A percentile compares a stretch with the other conserved stretches of the same genome.
Conservation (phyloP, 2,888 invertebrate genomes). For the Syritta pipiens region DNA sequence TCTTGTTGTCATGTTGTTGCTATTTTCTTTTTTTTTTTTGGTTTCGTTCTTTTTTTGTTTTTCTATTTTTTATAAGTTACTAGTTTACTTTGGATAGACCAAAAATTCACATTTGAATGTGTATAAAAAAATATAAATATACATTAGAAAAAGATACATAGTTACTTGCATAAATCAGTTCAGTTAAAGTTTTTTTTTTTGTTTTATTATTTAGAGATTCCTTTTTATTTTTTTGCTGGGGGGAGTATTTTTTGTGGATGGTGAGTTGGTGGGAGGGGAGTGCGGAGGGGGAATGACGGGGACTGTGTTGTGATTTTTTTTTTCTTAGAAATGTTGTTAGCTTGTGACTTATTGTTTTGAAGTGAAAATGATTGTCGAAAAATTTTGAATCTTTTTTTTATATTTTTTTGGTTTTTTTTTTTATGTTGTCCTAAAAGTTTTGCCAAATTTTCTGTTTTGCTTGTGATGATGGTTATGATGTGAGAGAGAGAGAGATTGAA, state of each 20-base stretch:
- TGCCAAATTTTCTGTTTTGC: conserved; percentile 54
- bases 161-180: conserved; percentile 70
- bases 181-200: conserved; percentile 58
- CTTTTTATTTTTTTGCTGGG: conserved; percentile 10
- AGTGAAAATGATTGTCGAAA: conserved; percentile 68
- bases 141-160: conserved; percentile 70
- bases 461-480: conserved; percentile 55
- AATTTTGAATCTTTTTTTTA: conserved; percentile 56
- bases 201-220: conserved; percentile 21
- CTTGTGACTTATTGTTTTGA: conserved; percentile 53
- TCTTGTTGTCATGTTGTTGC: conserved; percentile 42
- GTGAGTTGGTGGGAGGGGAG: not conserved
- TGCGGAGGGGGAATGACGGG: conserved; percentile 35
- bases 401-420: not conserved
- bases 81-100: conserved; percentile 68
- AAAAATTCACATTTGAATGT: conserved; percentile 68
- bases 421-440: conserved; percentile 38
- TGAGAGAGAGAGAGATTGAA: conserved; percentile 54
- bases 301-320: conserved; percentile 54
- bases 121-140: conserved; percentile 70
- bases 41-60: conserved; percentile 41
- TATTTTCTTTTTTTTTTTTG: conserved; percentile 31
- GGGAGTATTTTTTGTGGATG: not conserved
- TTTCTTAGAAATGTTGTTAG: conserved; percentile 15
- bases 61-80: conserved; percentile 39